Evolutionary conservation across 2,113 vertebrate genomes (phyloP), one percentile per base, ranked within the genome.

Genomic region (Chrysemys picta): DNA sequence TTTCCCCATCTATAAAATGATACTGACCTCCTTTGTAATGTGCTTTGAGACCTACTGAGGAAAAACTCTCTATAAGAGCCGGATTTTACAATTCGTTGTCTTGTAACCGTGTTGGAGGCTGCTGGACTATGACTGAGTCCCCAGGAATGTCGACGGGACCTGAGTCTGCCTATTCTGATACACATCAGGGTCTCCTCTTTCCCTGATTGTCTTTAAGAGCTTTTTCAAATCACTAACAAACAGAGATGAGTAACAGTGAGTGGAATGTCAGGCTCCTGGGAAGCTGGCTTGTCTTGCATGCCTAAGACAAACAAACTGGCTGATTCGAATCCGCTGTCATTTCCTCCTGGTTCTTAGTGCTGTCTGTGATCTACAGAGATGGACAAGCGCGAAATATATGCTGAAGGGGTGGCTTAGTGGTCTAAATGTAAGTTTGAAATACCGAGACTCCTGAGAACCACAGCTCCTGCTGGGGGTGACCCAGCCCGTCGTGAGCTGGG

Each of bases 291-390:
- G 80, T 75, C 62, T 89, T 5, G 0, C 69, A 10, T 62, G 78
- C 65, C 22, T 52, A 22, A 90, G 76, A 56, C 57, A 87, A 85
- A 19, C 80, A 53, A 47, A 1, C 5, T 10, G 80, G 9, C 81
- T 89, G 97, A 97, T 95, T 78, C 82, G 95, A 93, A 94, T 62
- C 82, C 91, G 92, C 87, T 97, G 4, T 83, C 91, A 97, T 97
- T 97, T 97, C 97, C 96, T 97, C 78, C 85, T 25, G 24, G 35
- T 59, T 27, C 92, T 62, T 4, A 0, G 17, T 6, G 72, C 89
- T 82, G 53, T 27, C 62, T 93, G 0, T 76, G 82, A 19, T 76
- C 93, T 90, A 57, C 57, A 80, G 85, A 7, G 5, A 5, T 80
- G 57, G 79, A 53, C 8, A 94, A 78, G 57, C 0, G 0, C 8